phyloP scores from a whole-genome alignment of 2,888 invertebrate genomes.

The Cheilosia soror region DNA sequence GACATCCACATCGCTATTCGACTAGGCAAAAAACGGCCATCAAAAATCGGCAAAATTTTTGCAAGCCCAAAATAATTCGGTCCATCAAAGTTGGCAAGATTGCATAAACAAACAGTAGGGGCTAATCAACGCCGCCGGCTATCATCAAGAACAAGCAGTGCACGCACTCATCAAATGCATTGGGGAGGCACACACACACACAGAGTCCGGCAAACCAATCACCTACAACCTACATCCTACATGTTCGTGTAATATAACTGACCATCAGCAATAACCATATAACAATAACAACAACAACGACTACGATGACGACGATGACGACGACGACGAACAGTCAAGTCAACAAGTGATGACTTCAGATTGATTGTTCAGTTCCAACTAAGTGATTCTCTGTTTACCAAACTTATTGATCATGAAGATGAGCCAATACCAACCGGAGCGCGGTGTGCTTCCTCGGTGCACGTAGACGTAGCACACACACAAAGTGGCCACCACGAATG shows the following conservation, averaged over 20 bases:
- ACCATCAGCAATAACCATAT: slow-evolving; percentile 65
- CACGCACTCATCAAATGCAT: slow-evolving; percentile 44
- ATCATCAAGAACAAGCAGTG: slow-evolving; percentile 52
- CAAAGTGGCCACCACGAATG: slow-evolving; percentile 75
- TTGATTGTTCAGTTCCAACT: slow-evolving; percentile 76
- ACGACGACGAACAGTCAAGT: slow-evolving; percentile 62
- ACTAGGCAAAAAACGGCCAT: slow-evolving; percentile 23
- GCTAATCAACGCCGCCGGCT: slow-evolving; percentile 53
- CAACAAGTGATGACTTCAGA: slow-evolving; percentile 75
- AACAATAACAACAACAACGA: slow-evolving; percentile 57
- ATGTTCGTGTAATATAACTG: slow-evolving; percentile 47
- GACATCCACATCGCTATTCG: slow-evolving; percentile 37
- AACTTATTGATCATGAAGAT: slow-evolving; percentile 76
- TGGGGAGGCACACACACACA: slow-evolving; percentile 3
- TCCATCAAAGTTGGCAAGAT: slow-evolving; percentile 49
- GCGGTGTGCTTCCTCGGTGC: slow-evolving; percentile 29
- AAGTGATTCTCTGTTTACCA: slow-evolving; percentile 75
- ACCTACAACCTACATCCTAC: slow-evolving; percentile 50
- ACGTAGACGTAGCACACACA: slow-evolving; percentile 57
- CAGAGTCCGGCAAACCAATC: slow-evolving; percentile 18
- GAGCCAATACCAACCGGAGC: slow-evolving; percentile 75
- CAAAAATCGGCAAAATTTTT: slow-evolving; percentile 36
- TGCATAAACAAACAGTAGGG: slow-evolving; percentile 52
- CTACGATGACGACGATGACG: background rate
- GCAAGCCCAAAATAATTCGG: slow-evolving; percentile 64